Evolutionary conservation across 2,888 invertebrate species (phyloP).

Genomic region (Macropis europaea): DNA sequence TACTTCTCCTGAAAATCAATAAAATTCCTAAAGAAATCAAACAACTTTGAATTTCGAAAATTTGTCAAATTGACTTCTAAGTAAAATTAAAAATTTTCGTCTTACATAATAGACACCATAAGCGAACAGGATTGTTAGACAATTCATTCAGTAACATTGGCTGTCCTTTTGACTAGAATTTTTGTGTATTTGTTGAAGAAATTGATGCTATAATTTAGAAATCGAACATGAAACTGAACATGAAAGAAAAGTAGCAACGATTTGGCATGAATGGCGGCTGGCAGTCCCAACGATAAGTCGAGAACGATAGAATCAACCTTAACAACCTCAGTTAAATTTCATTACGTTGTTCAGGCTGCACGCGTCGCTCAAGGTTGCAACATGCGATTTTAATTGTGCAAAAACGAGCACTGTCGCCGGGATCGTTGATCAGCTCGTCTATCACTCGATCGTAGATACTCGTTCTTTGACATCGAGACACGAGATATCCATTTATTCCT

Average conservation of each 20-base stretch:
- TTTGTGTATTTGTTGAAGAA: no score
- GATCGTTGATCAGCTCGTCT: conserved; percentile 24
- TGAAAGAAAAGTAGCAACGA: neutral
- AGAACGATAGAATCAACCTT: conserved; percentile 53
- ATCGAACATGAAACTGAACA: neutral
- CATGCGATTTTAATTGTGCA: conserved; percentile 51
- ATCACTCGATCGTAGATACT: neutral
- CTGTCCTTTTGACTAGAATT: no score
- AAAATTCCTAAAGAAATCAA: no score
- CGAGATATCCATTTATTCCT: no score
- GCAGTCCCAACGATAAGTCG: conserved; percentile 20
- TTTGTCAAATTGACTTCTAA: no score
- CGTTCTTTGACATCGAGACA: neutral
- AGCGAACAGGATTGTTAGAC: no score
- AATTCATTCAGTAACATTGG: no score
- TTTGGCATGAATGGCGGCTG: conserved; percentile 5
- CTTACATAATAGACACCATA: no score
- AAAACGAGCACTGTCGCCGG: conserved; percentile 32
- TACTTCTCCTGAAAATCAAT: no score
- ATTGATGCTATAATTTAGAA: no score
- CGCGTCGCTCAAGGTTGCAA: conserved; percentile 31
- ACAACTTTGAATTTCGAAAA: no score
- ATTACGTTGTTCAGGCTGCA: conserved; percentile 38
- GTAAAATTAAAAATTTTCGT: no score
- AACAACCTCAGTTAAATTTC: conserved; percentile 59